These are phyloP conservation scores for Cantharis flavilabris DNA, from an alignment of 2,888 invertebrate genomes.

Conservation along the genomic window DNA sequence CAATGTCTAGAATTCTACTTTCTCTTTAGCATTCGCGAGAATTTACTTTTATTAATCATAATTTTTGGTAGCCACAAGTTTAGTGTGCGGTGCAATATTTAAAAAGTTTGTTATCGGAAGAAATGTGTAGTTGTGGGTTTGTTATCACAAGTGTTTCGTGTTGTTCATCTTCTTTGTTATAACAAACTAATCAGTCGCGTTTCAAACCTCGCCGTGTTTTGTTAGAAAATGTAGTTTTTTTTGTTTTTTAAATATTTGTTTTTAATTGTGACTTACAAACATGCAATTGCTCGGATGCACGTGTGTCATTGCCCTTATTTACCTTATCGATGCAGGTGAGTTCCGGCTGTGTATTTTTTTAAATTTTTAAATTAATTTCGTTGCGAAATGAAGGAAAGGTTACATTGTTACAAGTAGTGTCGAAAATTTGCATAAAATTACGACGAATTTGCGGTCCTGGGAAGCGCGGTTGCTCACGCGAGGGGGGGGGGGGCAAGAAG, in stretches of 20 bases:
- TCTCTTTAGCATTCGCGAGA: conserved; percentile 30
- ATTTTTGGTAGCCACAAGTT: neutral
- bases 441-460: neutral
- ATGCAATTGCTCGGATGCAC: conserved; percentile 18
- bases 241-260: neutral
- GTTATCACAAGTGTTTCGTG: neutral
- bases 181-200: conserved; percentile 22
- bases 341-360: neutral
- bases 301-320: conserved; percentile 21
- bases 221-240: neutral
- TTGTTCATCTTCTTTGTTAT: neutral
- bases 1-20: conserved; percentile 35
- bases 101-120: neutral
- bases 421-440: neutral
- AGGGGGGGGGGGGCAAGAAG: neutral
- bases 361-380: neutral
- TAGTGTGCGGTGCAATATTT: conserved; percentile 1
- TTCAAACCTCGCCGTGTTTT: neutral
- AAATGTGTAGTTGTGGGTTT: neutral
- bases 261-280: conserved; percentile 12
- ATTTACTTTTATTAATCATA: neutral
- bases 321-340: conserved; percentile 13
- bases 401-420: neutral
- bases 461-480: neutral
- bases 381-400: neutral